Evolutionary conservation across 2,113 vertebrate species (phyloP).

Genomic region (Forbesichthys agassizii): DNA sequence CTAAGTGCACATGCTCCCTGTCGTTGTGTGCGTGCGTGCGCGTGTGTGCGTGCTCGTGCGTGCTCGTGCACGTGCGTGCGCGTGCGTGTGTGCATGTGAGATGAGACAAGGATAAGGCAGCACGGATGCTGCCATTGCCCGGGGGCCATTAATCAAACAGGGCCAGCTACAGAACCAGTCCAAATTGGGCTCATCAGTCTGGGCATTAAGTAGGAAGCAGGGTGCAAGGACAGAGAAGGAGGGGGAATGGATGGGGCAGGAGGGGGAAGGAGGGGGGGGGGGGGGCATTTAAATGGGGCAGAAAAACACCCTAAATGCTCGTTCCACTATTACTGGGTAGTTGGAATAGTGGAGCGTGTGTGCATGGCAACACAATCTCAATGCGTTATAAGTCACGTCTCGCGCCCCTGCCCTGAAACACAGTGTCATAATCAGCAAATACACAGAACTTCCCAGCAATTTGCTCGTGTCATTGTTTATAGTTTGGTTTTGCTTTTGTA

Average conservation of each 20-base stretch:
- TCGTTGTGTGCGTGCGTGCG: neutral
- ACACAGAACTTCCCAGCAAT: no score
- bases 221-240: constrained; percentile 53
- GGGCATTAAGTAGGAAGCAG: constrained; percentile 79
- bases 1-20: constrained; percentile 47
- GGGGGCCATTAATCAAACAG: constrained; percentile 88
- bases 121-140: constrained; percentile 81
- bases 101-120: constrained; percentile 81
- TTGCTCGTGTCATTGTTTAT: no score
- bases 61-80: constrained; percentile 9
- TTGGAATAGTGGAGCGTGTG: no score
- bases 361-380: no score
- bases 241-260: constrained; percentile 13
- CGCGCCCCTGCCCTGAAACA: no score
- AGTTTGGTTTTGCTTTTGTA: no score
- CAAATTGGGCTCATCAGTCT: constrained; percentile 90
- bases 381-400: no score
- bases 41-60: constrained; percentile 10
- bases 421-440: no score
- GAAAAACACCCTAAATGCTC: constrained; percentile 1
- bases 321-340: no score
- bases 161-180: constrained; percentile 80
- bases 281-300: constrained; percentile 14
- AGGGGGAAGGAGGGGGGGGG: constrained; percentile 7
- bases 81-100: constrained; percentile 16